Conservation (phyloP, 2,888 invertebrate genomes). For the Phania funesta region DNA sequence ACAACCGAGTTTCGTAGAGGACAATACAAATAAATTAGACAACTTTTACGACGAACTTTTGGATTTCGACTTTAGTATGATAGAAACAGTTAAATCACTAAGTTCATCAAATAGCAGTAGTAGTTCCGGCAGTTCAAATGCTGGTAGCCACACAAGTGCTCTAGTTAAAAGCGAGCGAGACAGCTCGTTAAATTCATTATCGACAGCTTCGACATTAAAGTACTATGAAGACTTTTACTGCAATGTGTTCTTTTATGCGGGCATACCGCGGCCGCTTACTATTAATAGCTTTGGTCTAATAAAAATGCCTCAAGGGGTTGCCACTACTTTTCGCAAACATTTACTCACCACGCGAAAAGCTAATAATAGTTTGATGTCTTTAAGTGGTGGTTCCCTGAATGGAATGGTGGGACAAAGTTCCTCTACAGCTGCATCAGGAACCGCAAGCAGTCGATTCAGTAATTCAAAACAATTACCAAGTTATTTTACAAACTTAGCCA, state of each 20-base stretch:
- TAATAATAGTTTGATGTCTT: constrained; percentile 74
- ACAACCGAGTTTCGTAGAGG: constrained; percentile 39
- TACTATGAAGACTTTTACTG: constrained; percentile 75
- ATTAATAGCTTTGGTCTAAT: constrained; percentile 76
- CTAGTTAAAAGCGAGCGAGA: constrained; percentile 60
- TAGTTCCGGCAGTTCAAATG: constrained; percentile 48
- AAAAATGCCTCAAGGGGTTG: constrained; percentile 74
- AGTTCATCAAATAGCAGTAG: constrained; percentile 55
- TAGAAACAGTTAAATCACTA: constrained; percentile 73
- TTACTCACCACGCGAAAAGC: constrained; percentile 76
- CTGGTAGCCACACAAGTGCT: constrained; percentile 39
- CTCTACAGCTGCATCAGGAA: constrained; percentile 35
- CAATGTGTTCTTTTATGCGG: constrained; percentile 74
- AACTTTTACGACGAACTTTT: constrained; percentile 53
- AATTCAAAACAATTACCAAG: constrained; percentile 64
- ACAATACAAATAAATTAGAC: constrained; percentile 18
- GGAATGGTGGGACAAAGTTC: constrained; percentile 73
- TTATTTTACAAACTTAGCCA: constrained; percentile 63
- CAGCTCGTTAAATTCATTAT: constrained; percentile 10
- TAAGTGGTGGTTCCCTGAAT: constrained; percentile 70
- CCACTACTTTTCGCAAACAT: constrained; percentile 75
- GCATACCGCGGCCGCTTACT: constrained; percentile 74
- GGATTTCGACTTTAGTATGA: constrained; percentile 72
- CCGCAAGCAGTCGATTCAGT: constrained; percentile 50
- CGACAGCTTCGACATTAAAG: constrained; percentile 69